These are phyloP conservation scores for Montipora capricornis DNA, from an alignment of 64 coral and sea anemone species.

Conservation along the genomic window DNA sequence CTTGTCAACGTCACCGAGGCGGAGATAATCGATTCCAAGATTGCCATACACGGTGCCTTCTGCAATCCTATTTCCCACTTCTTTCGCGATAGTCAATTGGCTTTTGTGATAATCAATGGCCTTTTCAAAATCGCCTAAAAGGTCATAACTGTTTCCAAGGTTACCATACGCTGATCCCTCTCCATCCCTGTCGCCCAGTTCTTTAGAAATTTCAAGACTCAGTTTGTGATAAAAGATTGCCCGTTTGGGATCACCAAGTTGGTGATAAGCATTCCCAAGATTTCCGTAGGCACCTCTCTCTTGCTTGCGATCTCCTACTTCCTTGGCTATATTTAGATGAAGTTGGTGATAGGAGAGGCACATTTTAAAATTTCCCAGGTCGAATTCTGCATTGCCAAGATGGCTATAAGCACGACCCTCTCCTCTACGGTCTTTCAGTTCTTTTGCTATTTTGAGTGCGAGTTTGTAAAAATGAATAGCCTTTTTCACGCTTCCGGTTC, in stretches of 20 bases:
- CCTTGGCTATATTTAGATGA: neutral
- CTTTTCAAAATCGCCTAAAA: neutral
- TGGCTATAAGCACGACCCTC: neutral
- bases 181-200: neutral
- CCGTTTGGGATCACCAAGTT: neutral
- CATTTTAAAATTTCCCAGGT: neutral
- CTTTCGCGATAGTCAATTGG: slow-evolving; percentile 16
- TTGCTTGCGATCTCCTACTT: neutral
- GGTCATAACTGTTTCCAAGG: neutral
- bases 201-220: neutral
- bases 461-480: neutral
- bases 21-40: neutral
- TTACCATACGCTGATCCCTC: neutral
- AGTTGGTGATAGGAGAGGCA: neutral
- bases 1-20: neutral
- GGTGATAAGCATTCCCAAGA: neutral
- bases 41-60: neutral
- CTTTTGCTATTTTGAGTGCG: neutral
- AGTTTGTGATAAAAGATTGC: neutral
- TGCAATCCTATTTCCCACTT: neutral
- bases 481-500: neutral
- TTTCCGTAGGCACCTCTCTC: neutral
- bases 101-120: slow-evolving; percentile 13
- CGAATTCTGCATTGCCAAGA: neutral
- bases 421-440: neutral